Conservation (phyloP, 1,140 invertebrate genomes). For the Homalodisca vitripennis region DNA sequence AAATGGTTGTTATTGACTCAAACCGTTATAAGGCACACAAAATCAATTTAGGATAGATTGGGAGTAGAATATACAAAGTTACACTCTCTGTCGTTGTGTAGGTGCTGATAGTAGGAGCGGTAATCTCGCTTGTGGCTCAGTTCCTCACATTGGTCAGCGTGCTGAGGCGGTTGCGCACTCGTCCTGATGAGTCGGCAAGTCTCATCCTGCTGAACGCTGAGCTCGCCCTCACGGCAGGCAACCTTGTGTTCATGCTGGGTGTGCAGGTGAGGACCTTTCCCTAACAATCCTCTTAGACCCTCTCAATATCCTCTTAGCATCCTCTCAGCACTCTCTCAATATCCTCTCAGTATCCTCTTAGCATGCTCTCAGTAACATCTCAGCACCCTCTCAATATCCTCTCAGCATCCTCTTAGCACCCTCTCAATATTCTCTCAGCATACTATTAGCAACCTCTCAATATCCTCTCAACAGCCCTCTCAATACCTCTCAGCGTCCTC, state of each 20-base stretch:
- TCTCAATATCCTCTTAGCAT: too few relatives aligned
- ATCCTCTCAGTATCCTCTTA: too few relatives aligned
- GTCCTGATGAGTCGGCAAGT: conserved; percentile 37
- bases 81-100: conserved; percentile 31
- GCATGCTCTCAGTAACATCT: too few relatives aligned
- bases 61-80: too few relatives aligned
- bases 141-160: conserved; percentile 40
- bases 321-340: too few relatives aligned
- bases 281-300: too few relatives aligned
- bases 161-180: conserved; percentile 35
- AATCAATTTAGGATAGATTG: neutral
- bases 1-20: conserved; percentile 40
- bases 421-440: too few relatives aligned
- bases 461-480: too few relatives aligned
- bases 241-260: conserved; percentile 52
- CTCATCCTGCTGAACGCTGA: conserved; percentile 43
- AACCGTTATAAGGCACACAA: neutral
- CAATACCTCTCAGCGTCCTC: too few relatives aligned
- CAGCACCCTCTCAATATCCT: too few relatives aligned
- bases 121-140: conserved; percentile 42
- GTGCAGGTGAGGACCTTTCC: conserved; percentile 53
- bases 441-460: too few relatives aligned
- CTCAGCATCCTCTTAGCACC: too few relatives aligned
- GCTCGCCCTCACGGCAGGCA: conserved; percentile 40
- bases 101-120: conserved; percentile 43